Conservation (phyloP, 1,140 invertebrate genomes). For the Brevipalpus yothersi region DNA sequence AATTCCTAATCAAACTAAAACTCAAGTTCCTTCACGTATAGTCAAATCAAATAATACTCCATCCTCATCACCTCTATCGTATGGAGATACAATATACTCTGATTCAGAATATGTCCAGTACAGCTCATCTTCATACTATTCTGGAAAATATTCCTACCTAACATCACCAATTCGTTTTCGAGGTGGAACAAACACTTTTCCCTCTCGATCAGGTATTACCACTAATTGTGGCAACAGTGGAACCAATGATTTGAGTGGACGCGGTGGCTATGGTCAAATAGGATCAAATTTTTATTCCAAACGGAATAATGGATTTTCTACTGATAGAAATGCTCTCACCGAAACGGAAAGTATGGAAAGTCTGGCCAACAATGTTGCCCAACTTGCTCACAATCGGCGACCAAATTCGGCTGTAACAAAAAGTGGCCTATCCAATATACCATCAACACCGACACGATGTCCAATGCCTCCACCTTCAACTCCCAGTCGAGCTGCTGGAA, state of each 20-base stretch:
- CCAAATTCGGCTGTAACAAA: background rate
- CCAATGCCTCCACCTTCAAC: background rate
- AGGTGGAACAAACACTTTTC: background rate
- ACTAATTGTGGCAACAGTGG: background rate
- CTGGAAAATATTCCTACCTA: background rate
- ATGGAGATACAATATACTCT: background rate
- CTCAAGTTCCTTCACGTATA: background rate
- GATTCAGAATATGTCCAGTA: background rate
- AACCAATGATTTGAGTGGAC: background rate
- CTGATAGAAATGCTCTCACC: background rate
- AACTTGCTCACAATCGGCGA: background rate
- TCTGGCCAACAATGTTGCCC: background rate
- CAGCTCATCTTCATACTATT: background rate
- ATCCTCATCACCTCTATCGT: background rate
- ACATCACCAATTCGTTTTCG: background rate
- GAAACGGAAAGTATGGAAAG: slow-evolving; percentile 2
- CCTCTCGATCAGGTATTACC: no score
- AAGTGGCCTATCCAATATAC: background rate
- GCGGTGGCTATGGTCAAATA: background rate
- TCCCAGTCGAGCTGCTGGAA: background rate
- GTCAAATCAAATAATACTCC: background rate
- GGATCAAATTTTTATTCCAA: background rate
- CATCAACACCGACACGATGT: background rate
- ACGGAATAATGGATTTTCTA: background rate
- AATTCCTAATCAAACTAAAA: slow-evolving; percentile 1